Evolutionary conservation across 2,888 invertebrate species (phyloP).

Genomic region (Spisula solida): DNA sequence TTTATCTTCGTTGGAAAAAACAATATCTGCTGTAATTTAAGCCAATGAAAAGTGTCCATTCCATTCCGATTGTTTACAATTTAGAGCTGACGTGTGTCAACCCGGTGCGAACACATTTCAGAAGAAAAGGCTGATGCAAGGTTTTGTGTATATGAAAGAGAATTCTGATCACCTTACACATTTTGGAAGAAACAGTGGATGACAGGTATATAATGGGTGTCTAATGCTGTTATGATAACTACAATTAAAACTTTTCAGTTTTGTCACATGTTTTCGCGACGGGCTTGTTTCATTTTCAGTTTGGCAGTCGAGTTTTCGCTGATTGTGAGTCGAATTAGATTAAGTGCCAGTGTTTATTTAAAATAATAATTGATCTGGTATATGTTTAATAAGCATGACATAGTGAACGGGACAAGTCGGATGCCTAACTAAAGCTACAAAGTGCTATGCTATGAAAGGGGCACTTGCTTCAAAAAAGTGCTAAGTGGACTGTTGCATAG

Average conservation of each 20-base stretch:
- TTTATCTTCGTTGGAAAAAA: background rate
- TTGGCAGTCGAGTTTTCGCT: background rate
- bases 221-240: background rate
- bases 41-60: slow-evolving; percentile 23
- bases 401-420: no score
- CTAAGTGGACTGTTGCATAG: no score
- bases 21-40: slow-evolving; percentile 10
- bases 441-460: no score
- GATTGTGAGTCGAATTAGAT: no score
- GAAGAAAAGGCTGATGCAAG: slow-evolving; percentile 61
- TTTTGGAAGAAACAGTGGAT: background rate
- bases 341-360: no score
- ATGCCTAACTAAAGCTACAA: no score
- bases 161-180: background rate
- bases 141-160: background rate
- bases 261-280: slow-evolving; percentile 44
- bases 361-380: no score
- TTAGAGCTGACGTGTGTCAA: slow-evolving; percentile 58
- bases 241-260: background rate
- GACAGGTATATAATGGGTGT: background rate
- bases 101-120: slow-evolving; percentile 44
- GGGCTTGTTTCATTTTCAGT: background rate
- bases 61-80: slow-evolving; percentile 49
- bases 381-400: no score
- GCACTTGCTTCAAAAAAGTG: no score